Evolutionary conservation across 2,888 invertebrate species (phyloP).

Genomic region (Synergus umbraculus): DNA sequence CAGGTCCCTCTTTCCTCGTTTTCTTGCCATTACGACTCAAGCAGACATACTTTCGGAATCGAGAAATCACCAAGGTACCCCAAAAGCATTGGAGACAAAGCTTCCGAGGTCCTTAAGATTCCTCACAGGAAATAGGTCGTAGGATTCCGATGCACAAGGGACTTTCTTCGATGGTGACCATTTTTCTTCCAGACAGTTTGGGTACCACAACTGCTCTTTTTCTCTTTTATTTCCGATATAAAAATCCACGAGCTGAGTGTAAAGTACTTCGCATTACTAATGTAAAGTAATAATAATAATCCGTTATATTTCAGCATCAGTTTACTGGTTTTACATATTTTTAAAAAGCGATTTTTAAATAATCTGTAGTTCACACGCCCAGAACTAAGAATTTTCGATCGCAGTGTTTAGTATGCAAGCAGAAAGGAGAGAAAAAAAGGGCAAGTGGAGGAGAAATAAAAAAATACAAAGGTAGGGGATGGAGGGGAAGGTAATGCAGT

Average conservation of each 20-base stretch:
- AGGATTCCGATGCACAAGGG: not conserved
- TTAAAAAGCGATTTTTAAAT: not conserved
- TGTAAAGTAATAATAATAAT: not conserved
- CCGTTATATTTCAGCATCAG: too few relatives aligned
- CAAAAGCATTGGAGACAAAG: slow-evolving; percentile 11
- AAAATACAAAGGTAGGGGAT: not conserved
- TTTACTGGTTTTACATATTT: too few relatives aligned
- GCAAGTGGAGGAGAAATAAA: not conserved
- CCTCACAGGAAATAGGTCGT: slow-evolving; percentile 13
- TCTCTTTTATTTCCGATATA: not conserved
- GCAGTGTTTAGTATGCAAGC: not conserved
- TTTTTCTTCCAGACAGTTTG: slow-evolving; percentile 6
- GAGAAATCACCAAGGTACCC: slow-evolving; percentile 2
- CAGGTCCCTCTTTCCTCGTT: not conserved
- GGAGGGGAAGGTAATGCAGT: not conserved
- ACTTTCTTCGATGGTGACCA: not conserved
- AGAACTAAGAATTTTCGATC: not conserved
- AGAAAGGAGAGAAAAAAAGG: not conserved
- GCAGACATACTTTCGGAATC: slow-evolving; percentile 20
- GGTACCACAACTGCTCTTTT: slow-evolving; percentile 1
- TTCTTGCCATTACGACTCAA: slow-evolving; percentile 4
- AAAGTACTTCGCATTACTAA: not conserved
- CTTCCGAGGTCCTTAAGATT: slow-evolving; percentile 11
- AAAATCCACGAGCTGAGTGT: not conserved
- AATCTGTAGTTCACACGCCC: not conserved